Evolutionary conservation across 2,888 invertebrate species (phyloP), one percentile per base, ranked within the genome.

Genomic region (Drosophila lutescens): DNA sequence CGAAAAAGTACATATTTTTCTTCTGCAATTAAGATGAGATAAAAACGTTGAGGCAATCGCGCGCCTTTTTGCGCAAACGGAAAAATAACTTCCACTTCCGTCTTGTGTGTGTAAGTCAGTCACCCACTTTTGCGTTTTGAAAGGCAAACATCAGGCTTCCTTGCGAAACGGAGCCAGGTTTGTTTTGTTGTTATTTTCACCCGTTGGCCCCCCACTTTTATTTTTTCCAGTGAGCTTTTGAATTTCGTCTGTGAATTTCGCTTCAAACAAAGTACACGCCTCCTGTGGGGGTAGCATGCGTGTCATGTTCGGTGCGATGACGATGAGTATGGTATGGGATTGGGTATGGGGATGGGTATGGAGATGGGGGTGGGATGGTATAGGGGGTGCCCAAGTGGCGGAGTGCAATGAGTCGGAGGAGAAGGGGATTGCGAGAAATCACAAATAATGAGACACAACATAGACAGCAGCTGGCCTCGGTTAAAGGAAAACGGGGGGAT

Each of bases 371-470:
- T 7, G 23, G 23, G 34, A 34, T 23, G 44, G 44, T 44, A 15
- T 4, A 4, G 55, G 56, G 30, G 46, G 47, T 23, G 46, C 47
- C 34, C 13, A 36, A 40, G 56, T 55, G 58, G 38, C 55, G 58
- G 40, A 50, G 13, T 23, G 13, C 49, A 34, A 34, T 49, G 49
- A 49, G 49, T 49, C 49, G 49, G 30, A 32, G 44, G 41, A 43
- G 41, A 44, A 17, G 49, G 49, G 58, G 56, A 41, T 59, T 53
- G 55, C 56, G 56, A 56, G 40, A 82, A 82, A 86, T 82, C 87
- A 82, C 75, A 82, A 82, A 82, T 86, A 82, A 86, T 82, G 82
- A 86, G 87, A 77, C 87, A 51, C 82, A 84, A 77, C 80, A 76
- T 78, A 82, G 79, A 76, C 53, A 57, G 43, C 44, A 36, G 49